phyloP scores from a whole-genome alignment of 2,888 invertebrate species.

The Brassicogethes aeneus region DNA sequence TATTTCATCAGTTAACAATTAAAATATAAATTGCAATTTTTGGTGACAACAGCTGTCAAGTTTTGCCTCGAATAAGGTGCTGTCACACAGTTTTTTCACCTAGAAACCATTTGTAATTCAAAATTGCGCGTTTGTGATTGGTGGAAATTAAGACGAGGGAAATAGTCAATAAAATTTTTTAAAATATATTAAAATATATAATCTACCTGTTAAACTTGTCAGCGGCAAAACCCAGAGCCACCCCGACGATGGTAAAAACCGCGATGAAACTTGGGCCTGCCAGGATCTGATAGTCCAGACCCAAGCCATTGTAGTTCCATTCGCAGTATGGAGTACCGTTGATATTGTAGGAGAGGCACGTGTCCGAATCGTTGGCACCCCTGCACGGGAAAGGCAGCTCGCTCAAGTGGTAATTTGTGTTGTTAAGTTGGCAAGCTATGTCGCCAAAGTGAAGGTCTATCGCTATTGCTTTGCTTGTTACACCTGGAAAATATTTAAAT shows the following conservation, averaged over 20 bases:
- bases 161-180: too few species aligned
- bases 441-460: conserved; percentile 81
- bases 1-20: too few species aligned
- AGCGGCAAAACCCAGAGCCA: conserved; percentile 74
- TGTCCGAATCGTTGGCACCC: conserved; percentile 45
- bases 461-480: conserved; percentile 79
- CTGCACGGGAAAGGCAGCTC: conserved; percentile 49
- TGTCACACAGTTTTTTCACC: neutral
- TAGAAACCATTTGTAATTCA: too few species aligned
- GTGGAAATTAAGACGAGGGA: too few species aligned
- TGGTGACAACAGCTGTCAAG: too few species aligned
- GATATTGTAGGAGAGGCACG: conserved; percentile 49
- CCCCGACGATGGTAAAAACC: conserved; percentile 81
- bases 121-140: too few species aligned
- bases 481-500: conserved; percentile 26
- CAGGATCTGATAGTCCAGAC: conserved; percentile 83
- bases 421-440: conserved; percentile 72
- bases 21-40: too few species aligned
- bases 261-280: conserved; percentile 91
- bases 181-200: neutral
- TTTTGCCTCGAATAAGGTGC: neutral
- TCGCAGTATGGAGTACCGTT: conserved; percentile 76
- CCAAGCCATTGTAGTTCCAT: conserved; percentile 89
- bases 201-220: conserved; percentile 56
- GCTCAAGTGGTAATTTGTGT: conserved; percentile 45